Base-by-base conservation (phyloP, 2,113 vertebrate genomes). In the Trochalopteron elliotii region DNA sequence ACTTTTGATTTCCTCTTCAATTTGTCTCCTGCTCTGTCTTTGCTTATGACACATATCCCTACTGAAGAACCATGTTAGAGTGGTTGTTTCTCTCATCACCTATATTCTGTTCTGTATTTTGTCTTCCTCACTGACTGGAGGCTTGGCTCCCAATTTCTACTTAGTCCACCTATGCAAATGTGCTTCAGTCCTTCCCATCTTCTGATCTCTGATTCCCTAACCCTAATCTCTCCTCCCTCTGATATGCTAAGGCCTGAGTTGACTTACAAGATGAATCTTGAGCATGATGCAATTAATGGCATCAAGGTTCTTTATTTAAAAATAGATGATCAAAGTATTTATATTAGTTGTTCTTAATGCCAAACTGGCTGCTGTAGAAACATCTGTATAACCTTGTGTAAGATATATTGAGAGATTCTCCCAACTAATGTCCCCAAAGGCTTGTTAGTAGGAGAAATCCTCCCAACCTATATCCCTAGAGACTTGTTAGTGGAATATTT, bases 1-100 rank as follows among this genome's bases (percentile, higher is more conserved):
- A 89, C 28, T 56, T 67, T 22, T 0, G 2, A 25, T 40, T 82
- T 69, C 37, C 3, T 1, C 19, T 77, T 69, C 3, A 1, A 10
- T 57, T 83, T 39, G 27, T 39, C 47, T 87, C 44, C 35, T 59
- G 68, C 47, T 50, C 53, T 19, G 6, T 37, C 50, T 84, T 25
- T 37, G 37, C 45, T 85, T 47, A 61, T 2, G 5, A 57, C 4
- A 40, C 0, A 1, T 14, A 57, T 18, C 13, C 11, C 72, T 40
- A 39, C 35, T 42, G n/a, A 83, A 69, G 27, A 86, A 8, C 4
- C 11, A 47, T 1, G 1, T 31, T 2, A 53, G 12, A 77, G 10
- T 11, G 13, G 14, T 3, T 71, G 35, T 18, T 59, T 63, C 30
- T 49, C 16, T 59, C 25, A 44, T 30, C 44, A 84, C 13, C 14